Base-by-base conservation (phyloP, 2,888 invertebrate genomes). In the Euclidia mi region DNA sequence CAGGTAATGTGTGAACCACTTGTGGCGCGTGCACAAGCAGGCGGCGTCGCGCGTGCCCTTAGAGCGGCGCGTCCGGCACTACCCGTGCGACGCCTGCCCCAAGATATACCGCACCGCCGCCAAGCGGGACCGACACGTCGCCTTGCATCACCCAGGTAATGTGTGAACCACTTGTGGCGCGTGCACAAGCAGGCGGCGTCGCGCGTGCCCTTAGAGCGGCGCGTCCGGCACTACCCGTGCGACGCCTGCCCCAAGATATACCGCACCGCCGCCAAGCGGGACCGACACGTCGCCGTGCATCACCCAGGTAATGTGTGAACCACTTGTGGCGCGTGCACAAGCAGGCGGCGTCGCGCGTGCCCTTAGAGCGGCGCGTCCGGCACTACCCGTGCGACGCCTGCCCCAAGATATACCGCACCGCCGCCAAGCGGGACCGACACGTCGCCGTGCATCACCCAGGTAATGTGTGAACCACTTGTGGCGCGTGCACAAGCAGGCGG, bases 291-390 rank as follows among this genome's bases (percentile, higher is more conserved):
- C 63, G 86, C 96, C 65, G 97, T 96, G 81, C 97, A 97, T 84
- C 98, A 98, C 92, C 98, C 98, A 0, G 98, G 98, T 51, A n/a
- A n/a, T n/a, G n/a, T n/a, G 97, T 97, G 2, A 98, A 98, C 88
- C 98, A 98, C 87, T 89, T 98, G 71, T 97, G 97, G 59, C 97
- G 97, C 80, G 91, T 97, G 65, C 96, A 97, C 95, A 95, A 97
- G 18, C 95, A 95, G 49, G 95, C 96, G 96, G 29, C 97, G 96
- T 11, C 65, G 0, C 96, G 96, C 78, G 91, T 97, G 61, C 98
- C 98, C 0, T 97, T 98, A 73, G 91, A 97, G 60, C 95, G 96
- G 66, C 96, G 97, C 10, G 97, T 97, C 37, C 95, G 96, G 10
- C 96, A 97, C 80, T 98, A 97, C 87, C 97, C 96, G 81, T 98